Evolutionary conservation across 2,888 invertebrate genomes (phyloP).

Genomic region (Carabus problematicus): DNA sequence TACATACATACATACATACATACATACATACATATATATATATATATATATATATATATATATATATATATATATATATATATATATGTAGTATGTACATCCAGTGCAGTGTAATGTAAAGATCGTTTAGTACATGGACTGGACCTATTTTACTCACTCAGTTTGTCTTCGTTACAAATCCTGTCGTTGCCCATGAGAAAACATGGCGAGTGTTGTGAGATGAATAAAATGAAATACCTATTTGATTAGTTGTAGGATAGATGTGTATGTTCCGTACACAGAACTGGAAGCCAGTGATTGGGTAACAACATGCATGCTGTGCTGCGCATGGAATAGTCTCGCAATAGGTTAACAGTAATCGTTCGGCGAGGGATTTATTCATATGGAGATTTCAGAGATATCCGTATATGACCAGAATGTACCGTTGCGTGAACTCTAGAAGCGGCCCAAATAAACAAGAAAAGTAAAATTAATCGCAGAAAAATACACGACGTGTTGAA

Average conservation of each 20-base stretch:
- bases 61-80: conserved; percentile 3
- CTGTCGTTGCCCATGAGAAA: too few species aligned
- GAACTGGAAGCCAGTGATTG: too few species aligned
- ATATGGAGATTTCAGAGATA: neutral
- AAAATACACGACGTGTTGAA: conserved; percentile 36
- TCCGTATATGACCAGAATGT: conserved; percentile 22
- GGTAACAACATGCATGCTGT: neutral
- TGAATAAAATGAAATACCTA: too few species aligned
- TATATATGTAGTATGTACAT: too few species aligned
- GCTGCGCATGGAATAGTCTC: neutral
- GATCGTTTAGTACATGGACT: too few species aligned
- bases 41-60: conserved; percentile 18
- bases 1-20: neutral
- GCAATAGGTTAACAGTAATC: conserved; percentile 14
- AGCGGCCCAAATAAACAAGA: conserved; percentile 39
- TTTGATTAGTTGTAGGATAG: too few species aligned
- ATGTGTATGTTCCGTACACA: too few species aligned
- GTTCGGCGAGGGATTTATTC: neutral
- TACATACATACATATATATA: conserved; percentile 13
- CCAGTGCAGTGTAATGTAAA: neutral
- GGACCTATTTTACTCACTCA: too few species aligned
- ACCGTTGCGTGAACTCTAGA: conserved; percentile 32
- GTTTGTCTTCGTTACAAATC: too few species aligned
- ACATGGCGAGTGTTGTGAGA: too few species aligned
- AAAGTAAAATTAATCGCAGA: conserved; percentile 36